Evolutionary conservation across 1,140 invertebrate species (phyloP).

Genomic region (Eriocheir sinensis): DNA sequence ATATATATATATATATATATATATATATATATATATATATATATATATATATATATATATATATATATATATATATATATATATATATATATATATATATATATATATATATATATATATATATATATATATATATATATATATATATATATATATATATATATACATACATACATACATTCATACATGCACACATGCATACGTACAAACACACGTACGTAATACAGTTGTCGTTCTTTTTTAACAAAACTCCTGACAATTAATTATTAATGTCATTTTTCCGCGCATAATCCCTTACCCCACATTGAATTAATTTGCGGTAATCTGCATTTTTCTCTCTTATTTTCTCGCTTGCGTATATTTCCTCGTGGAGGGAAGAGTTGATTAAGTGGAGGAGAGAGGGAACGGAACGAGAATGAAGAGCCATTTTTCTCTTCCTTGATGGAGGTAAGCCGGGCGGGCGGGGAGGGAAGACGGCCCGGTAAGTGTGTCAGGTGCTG

Average conservation of each 20-base stretch:
- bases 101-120: not conserved
- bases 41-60: not conserved
- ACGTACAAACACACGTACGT: not conserved
- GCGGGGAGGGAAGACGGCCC: not conserved
- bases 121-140: too few species aligned
- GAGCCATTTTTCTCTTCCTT: not conserved
- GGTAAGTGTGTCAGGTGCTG: too few species aligned
- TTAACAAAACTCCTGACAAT: not conserved
- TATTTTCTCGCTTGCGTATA: not conserved
- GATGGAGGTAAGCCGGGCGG: not conserved
- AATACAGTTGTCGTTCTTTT: not conserved
- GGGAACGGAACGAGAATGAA: constrained; percentile 1
- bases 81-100: not conserved
- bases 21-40: constrained; percentile 18
- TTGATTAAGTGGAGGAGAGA: not conserved
- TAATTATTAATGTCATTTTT: constrained; percentile 12
- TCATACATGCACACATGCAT: not conserved
- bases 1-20: too few species aligned
- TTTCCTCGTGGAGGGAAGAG: not conserved
- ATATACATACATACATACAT: not conserved
- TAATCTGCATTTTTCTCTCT: not conserved
- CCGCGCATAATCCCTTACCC: not conserved
- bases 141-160: constrained; percentile 18
- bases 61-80: not conserved
- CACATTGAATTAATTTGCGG: not conserved